These are phyloP conservation scores for Elephantulus edwardii DNA, from an alignment of 2,113 vertebrate genomes.

Conservation along the genomic window DNA sequence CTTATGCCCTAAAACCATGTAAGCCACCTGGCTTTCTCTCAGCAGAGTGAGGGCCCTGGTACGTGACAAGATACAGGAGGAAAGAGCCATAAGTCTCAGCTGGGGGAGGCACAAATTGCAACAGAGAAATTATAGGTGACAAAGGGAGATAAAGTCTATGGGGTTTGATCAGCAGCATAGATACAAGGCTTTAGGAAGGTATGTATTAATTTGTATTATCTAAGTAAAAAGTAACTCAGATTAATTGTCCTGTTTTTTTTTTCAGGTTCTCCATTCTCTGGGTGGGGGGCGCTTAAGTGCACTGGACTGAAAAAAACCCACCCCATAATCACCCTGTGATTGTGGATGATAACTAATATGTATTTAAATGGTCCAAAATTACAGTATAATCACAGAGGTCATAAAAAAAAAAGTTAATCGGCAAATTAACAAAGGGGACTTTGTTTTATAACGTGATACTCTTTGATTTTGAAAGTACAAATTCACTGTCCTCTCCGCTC, in stretches of 20 bases:
- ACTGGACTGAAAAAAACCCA: constrained; percentile 72
- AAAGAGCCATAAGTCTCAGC: neutral
- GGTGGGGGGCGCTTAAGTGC: constrained; percentile 57
- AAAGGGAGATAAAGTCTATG: neutral
- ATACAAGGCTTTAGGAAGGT: neutral
- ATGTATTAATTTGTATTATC: constrained; percentile 3
- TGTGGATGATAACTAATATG: constrained; percentile 70
- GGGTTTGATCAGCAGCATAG: neutral
- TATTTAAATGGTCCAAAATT: constrained; percentile 76
- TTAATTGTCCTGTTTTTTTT: constrained; percentile 70
- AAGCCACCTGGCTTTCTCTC: constrained; percentile 39
- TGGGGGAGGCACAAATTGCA: neutral
- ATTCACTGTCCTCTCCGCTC: neutral
- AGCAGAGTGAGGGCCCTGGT: neutral
- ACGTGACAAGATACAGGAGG: neutral
- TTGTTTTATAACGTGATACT: constrained; percentile 50
- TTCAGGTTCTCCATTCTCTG: constrained; percentile 67
- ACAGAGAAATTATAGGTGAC: constrained; percentile 15
- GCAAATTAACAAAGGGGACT: constrained; percentile 64
- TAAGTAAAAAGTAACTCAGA: constrained; percentile 59
- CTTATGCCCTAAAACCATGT: constrained; percentile 26
- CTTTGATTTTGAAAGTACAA: constrained; percentile 40
- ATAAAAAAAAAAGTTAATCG: constrained; percentile 70
- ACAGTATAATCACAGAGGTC: constrained; percentile 75
- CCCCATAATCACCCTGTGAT: constrained; percentile 72